Base-by-base conservation (phyloP, 2,888 invertebrate species). In the Cetonia aurata region DNA sequence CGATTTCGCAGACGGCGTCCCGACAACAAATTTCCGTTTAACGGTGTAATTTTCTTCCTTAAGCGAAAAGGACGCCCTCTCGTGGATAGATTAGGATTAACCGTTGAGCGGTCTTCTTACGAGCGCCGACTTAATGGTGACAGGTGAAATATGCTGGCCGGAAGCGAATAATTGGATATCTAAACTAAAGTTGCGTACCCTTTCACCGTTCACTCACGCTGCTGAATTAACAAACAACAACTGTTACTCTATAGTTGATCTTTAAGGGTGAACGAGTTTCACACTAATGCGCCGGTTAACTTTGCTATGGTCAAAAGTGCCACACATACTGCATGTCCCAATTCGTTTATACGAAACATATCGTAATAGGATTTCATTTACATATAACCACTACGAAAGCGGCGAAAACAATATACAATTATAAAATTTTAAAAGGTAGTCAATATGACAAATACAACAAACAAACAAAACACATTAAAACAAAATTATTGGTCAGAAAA, bases 1-100 rank as follows among this genome's bases (percentile, higher is more conserved):
- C 10, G 37, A 37, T 37, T 37, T 10, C 50, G 60, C 37, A 13
- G 37, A 52, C 33, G 62, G 33, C 50, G 33, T 65, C 37, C 50
- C 41, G 31, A 53, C 62, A 60, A 62, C 69, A 69, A 69, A 69
- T 69, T 69, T 65, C 50, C 69, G 69, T 69, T 69, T 69, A 52
- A 53, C 69, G 41, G 60, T 53, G 69, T 62, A 69, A 69, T 69
- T 69, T 69, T 53, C 60, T 41, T 25, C 62, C 62, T 37, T 50
- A 65, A 65, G 50, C 50, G 62, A 65, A 65, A 65, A 50, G 62
- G 37, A 65, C 62, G 62, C 52, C 50, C 50, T 65, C 62, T 50
- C 62, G 50, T 37, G 50, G 62, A 50, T 65, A 65, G 62, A 65
- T 65, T 65, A 65, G 62, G 62, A 65, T 65, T 65, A 65, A 65